phyloP scores from a whole-genome alignment of 2,888 invertebrate species.

The Hartigia nigra region DNA sequence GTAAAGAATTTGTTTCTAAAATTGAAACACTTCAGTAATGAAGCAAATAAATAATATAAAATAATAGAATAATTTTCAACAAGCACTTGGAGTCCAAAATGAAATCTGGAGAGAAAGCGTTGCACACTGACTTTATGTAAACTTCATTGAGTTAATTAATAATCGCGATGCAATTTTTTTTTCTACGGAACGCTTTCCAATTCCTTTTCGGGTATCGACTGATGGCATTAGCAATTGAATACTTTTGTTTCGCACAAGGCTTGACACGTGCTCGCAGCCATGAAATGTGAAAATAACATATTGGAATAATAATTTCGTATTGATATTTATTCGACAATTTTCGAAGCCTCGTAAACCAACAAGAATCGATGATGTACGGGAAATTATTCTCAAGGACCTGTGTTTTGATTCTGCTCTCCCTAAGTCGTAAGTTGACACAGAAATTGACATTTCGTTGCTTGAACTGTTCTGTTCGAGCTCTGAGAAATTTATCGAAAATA shows the following conservation, averaged over 20 bases:
- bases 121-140: background rate
- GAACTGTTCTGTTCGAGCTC: too few relatives aligned
- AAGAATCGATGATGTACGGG: too few relatives aligned
- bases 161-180: conserved; percentile 30
- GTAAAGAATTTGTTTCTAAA: background rate
- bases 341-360: too few relatives aligned
- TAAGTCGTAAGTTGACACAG: too few relatives aligned
- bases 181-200: conserved; percentile 33
- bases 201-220: conserved; percentile 26
- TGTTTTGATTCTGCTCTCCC: too few relatives aligned
- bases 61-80: background rate
- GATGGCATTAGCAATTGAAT: background rate
- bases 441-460: too few relatives aligned
- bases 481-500: too few relatives aligned
- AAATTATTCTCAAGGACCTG: too few relatives aligned
- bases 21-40: background rate
- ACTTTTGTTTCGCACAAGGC: conserved; percentile 5
- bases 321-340: too few relatives aligned
- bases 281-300: too few relatives aligned
- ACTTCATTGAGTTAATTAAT: conserved; percentile 36
- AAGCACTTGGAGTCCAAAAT: background rate
- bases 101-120: background rate
- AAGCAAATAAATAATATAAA: background rate
- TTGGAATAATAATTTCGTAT: too few relatives aligned
- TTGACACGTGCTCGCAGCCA: too few relatives aligned